Percentiles rank a stretch among this genome's conserved stretches.
These are phyloP conservation scores for Salvelinus sp. DNA, from an alignment of 2,113 vertebrate species.

Conservation along the genomic window DNA sequence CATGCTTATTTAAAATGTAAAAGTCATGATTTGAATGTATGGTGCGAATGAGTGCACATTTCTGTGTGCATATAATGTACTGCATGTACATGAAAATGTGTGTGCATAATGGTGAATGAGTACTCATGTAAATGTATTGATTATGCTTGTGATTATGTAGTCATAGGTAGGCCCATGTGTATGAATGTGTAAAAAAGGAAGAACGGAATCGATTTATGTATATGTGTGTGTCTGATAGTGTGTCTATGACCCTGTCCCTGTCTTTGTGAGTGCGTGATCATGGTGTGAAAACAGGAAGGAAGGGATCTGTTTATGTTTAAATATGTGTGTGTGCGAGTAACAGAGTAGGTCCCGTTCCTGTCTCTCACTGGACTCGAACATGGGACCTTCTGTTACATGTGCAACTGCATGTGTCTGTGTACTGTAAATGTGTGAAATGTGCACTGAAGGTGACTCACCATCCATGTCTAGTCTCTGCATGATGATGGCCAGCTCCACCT, in stretches of 20 bases:
- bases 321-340: neutral
- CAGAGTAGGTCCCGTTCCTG: too few relatives aligned
- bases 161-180: too few relatives aligned
- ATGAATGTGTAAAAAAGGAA: too few relatives aligned
- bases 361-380: too few relatives aligned
- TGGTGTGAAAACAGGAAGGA: too few relatives aligned
- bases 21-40: neutral
- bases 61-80: neutral
- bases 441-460: constrained; percentile 75
- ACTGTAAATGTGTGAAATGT: constrained; percentile 21
- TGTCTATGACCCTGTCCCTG: neutral
- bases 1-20: neutral
- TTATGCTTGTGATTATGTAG: neutral
- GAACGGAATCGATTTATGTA: too few relatives aligned
- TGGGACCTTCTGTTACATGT: too few relatives aligned
- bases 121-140: neutral
- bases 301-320: neutral
- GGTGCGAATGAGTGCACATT: neutral
- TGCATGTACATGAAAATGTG: neutral
- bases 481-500: constrained; percentile 98
- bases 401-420: neutral
- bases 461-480: constrained; percentile 99
- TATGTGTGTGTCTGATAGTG: too few relatives aligned
- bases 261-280: constrained; percentile 1
- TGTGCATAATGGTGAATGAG: neutral